Conservation (phyloP, 2,113 vertebrate species). For the Planiliza haematocheilus region DNA sequence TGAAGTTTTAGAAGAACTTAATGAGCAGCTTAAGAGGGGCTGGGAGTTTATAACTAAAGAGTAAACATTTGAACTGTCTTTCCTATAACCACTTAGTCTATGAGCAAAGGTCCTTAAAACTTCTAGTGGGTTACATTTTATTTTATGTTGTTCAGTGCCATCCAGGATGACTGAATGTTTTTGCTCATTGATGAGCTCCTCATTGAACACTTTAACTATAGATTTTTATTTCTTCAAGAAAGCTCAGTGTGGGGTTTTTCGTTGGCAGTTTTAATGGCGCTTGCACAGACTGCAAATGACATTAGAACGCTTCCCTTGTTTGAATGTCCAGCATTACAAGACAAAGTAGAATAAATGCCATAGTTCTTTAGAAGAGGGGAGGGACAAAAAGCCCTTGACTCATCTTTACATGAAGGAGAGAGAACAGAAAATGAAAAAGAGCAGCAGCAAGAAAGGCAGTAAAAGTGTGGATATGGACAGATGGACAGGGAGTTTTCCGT, state of each 20-base stretch:
- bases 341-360: background rate
- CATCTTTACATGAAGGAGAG: background rate
- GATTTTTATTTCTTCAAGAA: too few species aligned
- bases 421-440: slow-evolving; percentile 9
- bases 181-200: slow-evolving; percentile 15
- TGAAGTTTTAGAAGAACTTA: too few species aligned
- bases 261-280: background rate
- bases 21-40: background rate
- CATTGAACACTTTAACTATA: slow-evolving; percentile 31
- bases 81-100: background rate
- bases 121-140: background rate
- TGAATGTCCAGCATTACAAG: background rate
- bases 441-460: slow-evolving; percentile 16
- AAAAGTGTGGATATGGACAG: slow-evolving; percentile 68
- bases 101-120: background rate
- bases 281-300: background rate
- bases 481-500: slow-evolving; percentile 70
- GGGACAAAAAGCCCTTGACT: background rate
- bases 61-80: background rate
- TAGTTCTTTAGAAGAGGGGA: background rate
- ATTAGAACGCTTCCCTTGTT: slow-evolving; percentile 16
- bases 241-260: background rate
- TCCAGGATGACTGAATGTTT: background rate
- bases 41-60: background rate
- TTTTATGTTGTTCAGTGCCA: background rate